A percentile compares a stretch with the other conserved stretches of the same genome.
phyloP scores from a whole-genome alignment of 2,888 invertebrate genomes.

The Galeruca laticollis region DNA sequence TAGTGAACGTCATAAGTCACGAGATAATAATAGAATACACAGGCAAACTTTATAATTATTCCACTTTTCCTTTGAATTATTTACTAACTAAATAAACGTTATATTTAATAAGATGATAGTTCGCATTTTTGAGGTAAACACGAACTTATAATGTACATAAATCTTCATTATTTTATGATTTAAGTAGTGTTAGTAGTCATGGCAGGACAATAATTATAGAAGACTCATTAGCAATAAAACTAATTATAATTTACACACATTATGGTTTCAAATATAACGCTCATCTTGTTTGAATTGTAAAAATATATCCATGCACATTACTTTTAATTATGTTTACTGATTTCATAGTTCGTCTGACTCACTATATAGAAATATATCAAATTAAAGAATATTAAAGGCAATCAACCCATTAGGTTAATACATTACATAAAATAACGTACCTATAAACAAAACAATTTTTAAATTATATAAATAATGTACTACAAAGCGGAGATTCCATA shows the following conservation, averaged over 20 bases:
- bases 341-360: not conserved
- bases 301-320: not conserved
- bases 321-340: not conserved
- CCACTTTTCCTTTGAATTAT: not conserved
- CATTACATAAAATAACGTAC: too few relatives aligned
- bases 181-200: constrained; percentile 4
- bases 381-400: too few relatives aligned
- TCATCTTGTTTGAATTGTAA: not conserved
- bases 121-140: not conserved
- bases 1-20: too few relatives aligned
- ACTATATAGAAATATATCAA: not conserved
- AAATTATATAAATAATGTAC: too few relatives aligned
- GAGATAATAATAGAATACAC: not conserved
- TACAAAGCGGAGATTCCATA: too few relatives aligned
- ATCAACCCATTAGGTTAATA: too few relatives aligned
- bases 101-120: not conserved
- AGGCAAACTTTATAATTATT: not conserved
- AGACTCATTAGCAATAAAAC: not conserved
- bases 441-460: too few relatives aligned
- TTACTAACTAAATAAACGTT: not conserved
- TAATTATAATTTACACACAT: not conserved
- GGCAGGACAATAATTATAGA: not conserved
- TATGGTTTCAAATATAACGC: not conserved
- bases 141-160: not conserved
- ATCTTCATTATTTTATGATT: not conserved